Evolutionary conservation across 2,888 invertebrate species (phyloP).

Genomic region (Halocaridina rubra): DNA sequence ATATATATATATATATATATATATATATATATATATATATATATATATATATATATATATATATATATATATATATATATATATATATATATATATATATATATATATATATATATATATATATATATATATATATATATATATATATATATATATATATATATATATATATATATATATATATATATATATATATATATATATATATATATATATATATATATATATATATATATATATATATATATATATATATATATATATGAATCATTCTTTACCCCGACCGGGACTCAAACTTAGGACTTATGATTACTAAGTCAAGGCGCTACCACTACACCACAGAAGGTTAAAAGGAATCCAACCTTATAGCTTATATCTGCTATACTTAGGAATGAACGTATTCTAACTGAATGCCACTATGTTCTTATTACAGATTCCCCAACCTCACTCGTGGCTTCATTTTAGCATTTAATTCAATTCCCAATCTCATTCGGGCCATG

Average conservation of each 20-base stretch:
- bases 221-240: not conserved
- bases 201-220: not conserved
- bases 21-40: not conserved
- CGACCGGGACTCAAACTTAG: no score
- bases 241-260: not conserved
- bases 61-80: not conserved
- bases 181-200: not conserved
- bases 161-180: conserved; percentile 10
- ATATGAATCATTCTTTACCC: not conserved
- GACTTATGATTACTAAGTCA: no score
- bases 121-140: not conserved
- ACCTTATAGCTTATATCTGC: no score
- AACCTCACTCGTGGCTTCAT: no score
- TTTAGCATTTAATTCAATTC: no score
- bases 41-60: not conserved
- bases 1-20: not conserved
- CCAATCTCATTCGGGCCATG: no score
- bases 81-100: conserved; percentile 3
- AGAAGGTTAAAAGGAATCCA: no score
- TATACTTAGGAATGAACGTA: no score
- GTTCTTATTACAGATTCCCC: no score
- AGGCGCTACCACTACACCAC: no score
- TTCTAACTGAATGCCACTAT: no score
- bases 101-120: conserved; percentile 3
- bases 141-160: conserved; percentile 3